phyloP scores from a whole-genome alignment of 1,140 invertebrate genomes.

The Vanessa tameamea region DNA sequence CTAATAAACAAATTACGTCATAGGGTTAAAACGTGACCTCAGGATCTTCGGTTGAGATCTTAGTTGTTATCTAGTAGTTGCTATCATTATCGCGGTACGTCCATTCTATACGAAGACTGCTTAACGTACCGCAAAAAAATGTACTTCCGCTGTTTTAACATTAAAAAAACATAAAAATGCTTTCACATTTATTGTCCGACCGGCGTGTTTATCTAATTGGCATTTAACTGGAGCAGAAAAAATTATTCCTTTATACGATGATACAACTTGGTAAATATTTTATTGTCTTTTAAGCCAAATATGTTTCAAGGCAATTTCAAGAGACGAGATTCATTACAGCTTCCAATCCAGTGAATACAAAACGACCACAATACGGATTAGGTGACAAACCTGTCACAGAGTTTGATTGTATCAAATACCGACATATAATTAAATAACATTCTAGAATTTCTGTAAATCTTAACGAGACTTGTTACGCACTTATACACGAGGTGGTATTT shows the following conservation, averaged over 20 bases:
- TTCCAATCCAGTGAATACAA: constrained; percentile 21
- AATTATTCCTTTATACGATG: not conserved
- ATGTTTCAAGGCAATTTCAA: not conserved
- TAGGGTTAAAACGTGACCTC: no score
- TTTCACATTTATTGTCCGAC: constrained; percentile 49
- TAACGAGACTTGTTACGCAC: constrained; percentile 1
- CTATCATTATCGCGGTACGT: not conserved
- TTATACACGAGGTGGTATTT: not conserved
- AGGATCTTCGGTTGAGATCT: no score
- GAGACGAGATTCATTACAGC: constrained; percentile 17
- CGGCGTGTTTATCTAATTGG: constrained; percentile 33
- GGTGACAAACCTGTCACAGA: constrained; percentile 22
- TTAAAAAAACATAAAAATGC: constrained; percentile 40
- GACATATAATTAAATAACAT: not conserved
- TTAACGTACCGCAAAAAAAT: constrained; percentile 16
- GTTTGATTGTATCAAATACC: constrained; percentile 18
- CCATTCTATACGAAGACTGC: not conserved
- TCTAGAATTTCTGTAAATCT: constrained; percentile 1
- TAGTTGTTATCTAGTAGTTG: not conserved
- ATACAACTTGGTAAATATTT: not conserved
- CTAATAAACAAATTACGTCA: no score
- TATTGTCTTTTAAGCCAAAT: not conserved
- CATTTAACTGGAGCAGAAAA: constrained; percentile 44
- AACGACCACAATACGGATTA: constrained; percentile 20
- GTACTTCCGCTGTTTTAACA: constrained; percentile 11